Percentiles rank a stretch among this genome's conserved stretches.
Evolutionary conservation across 35 echinoderm and acorn worm species (phyloP).

Genomic region (Apostichopus japonicus): DNA sequence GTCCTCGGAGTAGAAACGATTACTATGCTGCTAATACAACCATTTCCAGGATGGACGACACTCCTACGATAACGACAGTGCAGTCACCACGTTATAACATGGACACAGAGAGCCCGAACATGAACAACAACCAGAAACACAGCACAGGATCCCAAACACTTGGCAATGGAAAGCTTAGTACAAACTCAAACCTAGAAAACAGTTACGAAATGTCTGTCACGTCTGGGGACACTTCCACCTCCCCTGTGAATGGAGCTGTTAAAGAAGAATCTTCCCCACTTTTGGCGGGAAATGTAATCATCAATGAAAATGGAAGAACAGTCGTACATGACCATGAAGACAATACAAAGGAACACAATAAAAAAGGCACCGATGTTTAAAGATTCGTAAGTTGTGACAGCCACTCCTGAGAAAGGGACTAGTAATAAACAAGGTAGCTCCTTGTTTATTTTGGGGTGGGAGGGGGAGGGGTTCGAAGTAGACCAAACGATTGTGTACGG

Average conservation of each 20-base stretch:
- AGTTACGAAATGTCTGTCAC: conserved; percentile 37
- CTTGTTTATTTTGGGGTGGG: no score
- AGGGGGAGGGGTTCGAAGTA: no score
- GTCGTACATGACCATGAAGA: conserved; percentile 46
- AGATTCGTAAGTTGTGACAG: no score
- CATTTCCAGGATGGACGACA: conserved; percentile 8
- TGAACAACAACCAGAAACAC: conserved; percentile 34
- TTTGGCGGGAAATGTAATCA: conserved; percentile 38
- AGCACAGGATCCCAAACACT: conserved; percentile 16
- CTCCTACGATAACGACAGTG: neutral
- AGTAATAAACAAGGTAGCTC: no score
- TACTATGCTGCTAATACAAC: conserved; percentile 32
- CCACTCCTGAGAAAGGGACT: no score
- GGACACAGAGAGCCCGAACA: neutral
- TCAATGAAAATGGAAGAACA: conserved; percentile 41
- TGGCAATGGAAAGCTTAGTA: conserved; percentile 9
- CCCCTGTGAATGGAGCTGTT: neutral
- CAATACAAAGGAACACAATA: conserved; percentile 19
- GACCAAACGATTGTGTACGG: no score
- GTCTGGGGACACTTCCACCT: conserved; percentile 25
- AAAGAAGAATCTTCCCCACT: conserved; percentile 20
- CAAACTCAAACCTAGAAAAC: conserved; percentile 1
- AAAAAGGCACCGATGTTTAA: conserved; percentile 40
- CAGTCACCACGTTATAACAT: neutral
- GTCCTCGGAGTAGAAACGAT: neutral